Evolutionary conservation across 2,797 vertebrate genomes (phyloP).

Genomic region (Myotis findleyi): DNA sequence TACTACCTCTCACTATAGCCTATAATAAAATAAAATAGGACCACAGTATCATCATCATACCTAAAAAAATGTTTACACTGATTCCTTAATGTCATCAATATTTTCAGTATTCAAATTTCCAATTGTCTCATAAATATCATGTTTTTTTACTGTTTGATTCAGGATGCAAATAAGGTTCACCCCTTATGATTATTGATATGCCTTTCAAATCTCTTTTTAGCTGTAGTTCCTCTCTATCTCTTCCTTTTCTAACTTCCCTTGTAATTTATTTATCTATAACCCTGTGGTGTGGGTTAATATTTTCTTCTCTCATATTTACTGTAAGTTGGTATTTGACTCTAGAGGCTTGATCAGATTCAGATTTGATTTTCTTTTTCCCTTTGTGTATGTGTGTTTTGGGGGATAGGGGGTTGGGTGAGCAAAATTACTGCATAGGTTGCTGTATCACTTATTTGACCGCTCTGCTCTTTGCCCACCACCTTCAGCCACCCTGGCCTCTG

Average conservation of each 20-base stretch:
- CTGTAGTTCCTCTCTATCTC: not conserved
- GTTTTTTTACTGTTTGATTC: not conserved
- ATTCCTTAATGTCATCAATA: constrained; percentile 7
- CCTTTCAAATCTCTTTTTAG: constrained; percentile 1
- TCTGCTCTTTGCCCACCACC: not conserved
- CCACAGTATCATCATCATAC: not conserved
- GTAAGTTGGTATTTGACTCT: not conserved
- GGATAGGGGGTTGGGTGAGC: rapidly evolving
- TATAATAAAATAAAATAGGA: not conserved
- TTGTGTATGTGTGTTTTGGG: too few relatives aligned
- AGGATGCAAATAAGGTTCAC: not conserved
- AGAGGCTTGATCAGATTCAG: not conserved
- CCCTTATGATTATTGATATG: not conserved
- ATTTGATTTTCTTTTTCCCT: not conserved
- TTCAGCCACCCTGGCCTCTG: not conserved
- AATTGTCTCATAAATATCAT: not conserved
- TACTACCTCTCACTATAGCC: not conserved
- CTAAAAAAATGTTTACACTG: constrained; percentile 9
- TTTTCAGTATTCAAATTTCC: not conserved
- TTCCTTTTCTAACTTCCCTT: not conserved
- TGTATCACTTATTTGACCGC: not conserved
- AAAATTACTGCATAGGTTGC: not conserved
- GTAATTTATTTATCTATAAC: not conserved
- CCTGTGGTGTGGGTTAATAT: not conserved
- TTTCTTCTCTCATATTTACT: not conserved